Percentiles rank a stretch among this genome's conserved stretches.
Conservation (phyloP, 2,113 vertebrate species). For the Garra rufa region DNA sequence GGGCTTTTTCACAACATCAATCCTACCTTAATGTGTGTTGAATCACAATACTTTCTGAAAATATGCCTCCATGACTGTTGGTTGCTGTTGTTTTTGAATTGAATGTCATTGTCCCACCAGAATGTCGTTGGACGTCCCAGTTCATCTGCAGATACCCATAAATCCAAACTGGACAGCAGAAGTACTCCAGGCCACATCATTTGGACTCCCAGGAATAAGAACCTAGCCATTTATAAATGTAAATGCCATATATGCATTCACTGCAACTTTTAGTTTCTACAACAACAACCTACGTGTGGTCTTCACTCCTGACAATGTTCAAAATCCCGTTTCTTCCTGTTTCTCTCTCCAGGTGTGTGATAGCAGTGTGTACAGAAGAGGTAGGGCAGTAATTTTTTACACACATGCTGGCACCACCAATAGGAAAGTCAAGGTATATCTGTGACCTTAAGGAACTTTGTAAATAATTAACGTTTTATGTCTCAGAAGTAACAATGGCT, state of each 20-base stretch:
- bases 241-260: background rate
- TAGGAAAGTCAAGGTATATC: background rate
- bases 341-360: conserved; percentile 28
- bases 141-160: conserved; percentile 1
- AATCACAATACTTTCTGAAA: conserved; percentile 58
- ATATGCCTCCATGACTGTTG: background rate
- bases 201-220: background rate
- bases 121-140: background rate
- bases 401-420: background rate
- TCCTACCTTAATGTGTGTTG: conserved; percentile 48
- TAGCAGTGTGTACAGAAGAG: conserved; percentile 4
- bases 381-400: conserved; percentile 14
- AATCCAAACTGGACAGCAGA: conserved; percentile 22
- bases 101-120: background rate
- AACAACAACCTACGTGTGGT: background rate
- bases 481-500: background rate
- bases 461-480: conserved; percentile 16
- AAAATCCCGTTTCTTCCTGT: conserved; percentile 35
- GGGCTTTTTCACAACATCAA: background rate
- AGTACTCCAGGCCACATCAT: background rate
- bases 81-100: background rate
- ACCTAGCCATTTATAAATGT: background rate
- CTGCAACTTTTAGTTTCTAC: background rate
- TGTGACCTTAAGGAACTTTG: conserved; percentile 8
- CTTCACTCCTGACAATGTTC: conserved; percentile 28